Conservation (phyloP, 2,113 vertebrate genomes). For the Phodopus roborovskii region DNA sequence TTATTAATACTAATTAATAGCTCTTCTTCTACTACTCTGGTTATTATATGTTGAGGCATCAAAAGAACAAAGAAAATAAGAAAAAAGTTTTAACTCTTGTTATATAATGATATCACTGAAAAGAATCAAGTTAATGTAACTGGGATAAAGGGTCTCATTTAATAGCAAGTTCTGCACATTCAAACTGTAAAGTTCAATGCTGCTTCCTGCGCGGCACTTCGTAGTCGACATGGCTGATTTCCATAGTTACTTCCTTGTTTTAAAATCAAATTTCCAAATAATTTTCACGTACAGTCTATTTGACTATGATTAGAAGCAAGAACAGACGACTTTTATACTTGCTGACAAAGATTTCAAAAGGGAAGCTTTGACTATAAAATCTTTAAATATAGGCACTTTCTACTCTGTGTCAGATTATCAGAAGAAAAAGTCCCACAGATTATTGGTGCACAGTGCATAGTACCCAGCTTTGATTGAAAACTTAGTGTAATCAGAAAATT, state of each 20-base stretch:
- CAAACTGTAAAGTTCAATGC: slow-evolving; percentile 48
- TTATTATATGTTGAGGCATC: slow-evolving; percentile 54
- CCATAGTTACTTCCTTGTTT: slow-evolving; percentile 50
- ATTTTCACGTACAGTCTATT: slow-evolving; percentile 29
- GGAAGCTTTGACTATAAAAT: background rate
- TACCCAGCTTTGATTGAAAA: background rate
- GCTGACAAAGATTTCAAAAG: slow-evolving; percentile 44
- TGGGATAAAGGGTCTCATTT: slow-evolving; percentile 47
- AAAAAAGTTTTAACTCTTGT: slow-evolving; percentile 30
- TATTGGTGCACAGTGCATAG: background rate
- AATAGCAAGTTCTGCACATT: slow-evolving; percentile 4
- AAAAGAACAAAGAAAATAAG: slow-evolving; percentile 61
- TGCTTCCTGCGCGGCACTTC: slow-evolving; percentile 21
- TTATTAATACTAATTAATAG: slow-evolving; percentile 26
- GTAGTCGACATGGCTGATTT: slow-evolving; percentile 33
- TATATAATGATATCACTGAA: slow-evolving; percentile 17
- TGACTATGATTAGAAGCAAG: slow-evolving; percentile 22
- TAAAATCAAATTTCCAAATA: slow-evolving; percentile 35
- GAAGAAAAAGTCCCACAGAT: background rate
- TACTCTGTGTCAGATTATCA: background rate
- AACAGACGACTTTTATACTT: background rate
- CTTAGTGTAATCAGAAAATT: slow-evolving; percentile 40
- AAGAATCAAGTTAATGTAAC: slow-evolving; percentile 43
- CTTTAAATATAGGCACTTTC: slow-evolving; percentile 16
- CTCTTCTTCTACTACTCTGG: slow-evolving; percentile 37